Percentiles rank a stretch among this genome's conserved stretches.
phyloP scores from a whole-genome alignment of 2,888 invertebrate genomes.

The Chrysodeixis includens region DNA sequence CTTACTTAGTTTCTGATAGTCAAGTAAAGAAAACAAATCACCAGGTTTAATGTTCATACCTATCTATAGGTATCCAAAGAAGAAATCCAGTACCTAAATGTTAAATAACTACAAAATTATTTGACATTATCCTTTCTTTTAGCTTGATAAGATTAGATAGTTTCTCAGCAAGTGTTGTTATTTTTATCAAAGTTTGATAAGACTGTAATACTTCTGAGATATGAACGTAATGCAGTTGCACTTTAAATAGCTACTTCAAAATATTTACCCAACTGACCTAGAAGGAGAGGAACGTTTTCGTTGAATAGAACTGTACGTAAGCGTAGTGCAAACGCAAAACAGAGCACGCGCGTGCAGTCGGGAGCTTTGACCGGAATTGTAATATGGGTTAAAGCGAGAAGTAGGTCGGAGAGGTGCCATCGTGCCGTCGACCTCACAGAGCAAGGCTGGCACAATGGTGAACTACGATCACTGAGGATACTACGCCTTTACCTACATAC shows the following conservation, averaged over 20 bases:
- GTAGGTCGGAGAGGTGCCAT: conserved; percentile 68
- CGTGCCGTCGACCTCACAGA: conserved; percentile 51
- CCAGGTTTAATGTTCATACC: background rate
- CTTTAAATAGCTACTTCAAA: conserved; percentile 6
- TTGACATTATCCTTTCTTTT: conserved; percentile 37
- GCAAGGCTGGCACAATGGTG: conserved; percentile 16
- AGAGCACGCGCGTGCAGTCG: conserved; percentile 29
- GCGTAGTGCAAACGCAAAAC: conserved; percentile 31
- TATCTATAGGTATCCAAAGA: background rate
- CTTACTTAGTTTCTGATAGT: background rate
- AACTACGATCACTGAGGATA: conserved; percentile 11
- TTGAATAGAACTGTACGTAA: conserved; percentile 30
- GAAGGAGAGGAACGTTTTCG: background rate
- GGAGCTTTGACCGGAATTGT: conserved; percentile 54
- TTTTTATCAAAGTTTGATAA: conserved; percentile 42
- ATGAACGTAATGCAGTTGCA: conserved; percentile 22
- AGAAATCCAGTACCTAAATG: conserved; percentile 3
- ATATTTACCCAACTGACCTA: conserved; percentile 1
- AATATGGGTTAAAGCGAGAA: conserved; percentile 64
- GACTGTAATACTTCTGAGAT: conserved; percentile 8
- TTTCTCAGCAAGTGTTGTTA: conserved; percentile 13
- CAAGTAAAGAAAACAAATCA: background rate
- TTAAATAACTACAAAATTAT: conserved; percentile 12
- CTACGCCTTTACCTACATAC: background rate
- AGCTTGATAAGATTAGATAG: conserved; percentile 56